Evolutionary conservation across 2,113 vertebrate species (phyloP), one percentile per base, ranked within the genome.

Genomic region (Morone saxatilis): DNA sequence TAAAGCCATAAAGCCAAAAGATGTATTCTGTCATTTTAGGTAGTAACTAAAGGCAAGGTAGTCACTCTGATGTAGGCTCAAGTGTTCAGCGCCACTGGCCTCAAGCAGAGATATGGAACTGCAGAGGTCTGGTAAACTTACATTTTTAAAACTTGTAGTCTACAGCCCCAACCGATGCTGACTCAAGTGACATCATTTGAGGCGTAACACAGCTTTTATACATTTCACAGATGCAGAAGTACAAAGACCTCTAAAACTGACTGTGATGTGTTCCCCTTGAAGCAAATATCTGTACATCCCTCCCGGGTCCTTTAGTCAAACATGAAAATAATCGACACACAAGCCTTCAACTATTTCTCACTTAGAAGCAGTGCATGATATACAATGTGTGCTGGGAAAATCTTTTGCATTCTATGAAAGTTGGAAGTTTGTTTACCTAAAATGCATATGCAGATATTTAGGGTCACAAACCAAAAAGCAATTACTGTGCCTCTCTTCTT

Each of bases 381-480:
- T 54, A 50, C 36, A 54, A 51, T 57, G 17, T 25, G 6, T 38
- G 17, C 41, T 53, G 6, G n/a, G 2, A 47, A 25, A 16, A 10
- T 47, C 10, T 48, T 54, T 25, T 60, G 25, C 25, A 14, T 38
- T 56, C 16, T 20, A 7, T 50, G 8, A 72, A 68, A 48, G 38
- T 56, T 67, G 38, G 14, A 78, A 74, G 66, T 80, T 86, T 72
- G 56, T 72, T 68, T 20, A 36, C 19, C 50, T 69, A 65, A 70
- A 77, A 62, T 41, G 56, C 68, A 86, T 12, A 36, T 36, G 25
- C 13, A 82, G 71, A 78, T 71, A 81, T 74, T 75, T 54, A 63
- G 50, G 65, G 77, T 74, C 83, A 53, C 74, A 72, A 81, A 76
- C 66, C 78, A 71, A 86, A 83, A 83, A 83, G 63, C 80, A 90